Evolutionary conservation across 2,113 vertebrate species (phyloP).

Genomic region (Loxodonta africana): DNA sequence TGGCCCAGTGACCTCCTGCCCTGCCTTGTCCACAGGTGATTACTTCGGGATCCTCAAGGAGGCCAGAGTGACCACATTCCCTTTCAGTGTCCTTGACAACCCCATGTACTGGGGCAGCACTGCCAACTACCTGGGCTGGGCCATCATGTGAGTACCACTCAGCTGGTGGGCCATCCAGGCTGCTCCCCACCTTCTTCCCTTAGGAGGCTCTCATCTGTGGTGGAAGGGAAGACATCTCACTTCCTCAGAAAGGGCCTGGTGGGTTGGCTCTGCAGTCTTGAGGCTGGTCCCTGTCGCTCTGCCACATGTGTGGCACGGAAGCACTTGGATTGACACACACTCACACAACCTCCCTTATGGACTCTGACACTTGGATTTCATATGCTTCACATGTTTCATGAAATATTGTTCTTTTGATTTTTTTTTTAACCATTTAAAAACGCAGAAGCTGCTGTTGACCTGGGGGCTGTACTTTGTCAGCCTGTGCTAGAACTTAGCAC

Average conservation of each 20-base stretch:
- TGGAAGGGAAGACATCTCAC: neutral
- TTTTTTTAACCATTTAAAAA: neutral
- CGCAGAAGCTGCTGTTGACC: neutral
- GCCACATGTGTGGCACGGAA: accelerated
- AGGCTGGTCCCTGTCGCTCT: neutral
- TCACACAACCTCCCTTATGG: accelerated
- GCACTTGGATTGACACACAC: no score
- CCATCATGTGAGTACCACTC: conserved; percentile 93
- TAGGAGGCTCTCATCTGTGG: neutral
- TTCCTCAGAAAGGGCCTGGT: neutral
- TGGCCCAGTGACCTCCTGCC: neutral
- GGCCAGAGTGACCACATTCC: conserved; percentile 94
- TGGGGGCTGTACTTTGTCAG: accelerated
- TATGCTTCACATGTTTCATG: neutral
- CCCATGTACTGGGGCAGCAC: conserved; percentile 99
- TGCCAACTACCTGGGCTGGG: conserved; percentile 95
- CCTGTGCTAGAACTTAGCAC: neutral
- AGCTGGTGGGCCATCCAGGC: neutral
- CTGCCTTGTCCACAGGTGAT: conserved; percentile 90
- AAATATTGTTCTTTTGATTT: neutral
- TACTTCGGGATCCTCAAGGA: conserved; percentile 98
- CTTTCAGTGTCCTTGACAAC: conserved; percentile 94
- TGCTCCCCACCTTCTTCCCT: neutral
- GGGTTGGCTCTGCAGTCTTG: no score
- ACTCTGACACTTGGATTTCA: neutral